phyloP scores from a whole-genome alignment of 2,113 vertebrate genomes.

The Thermophis baileyi region DNA sequence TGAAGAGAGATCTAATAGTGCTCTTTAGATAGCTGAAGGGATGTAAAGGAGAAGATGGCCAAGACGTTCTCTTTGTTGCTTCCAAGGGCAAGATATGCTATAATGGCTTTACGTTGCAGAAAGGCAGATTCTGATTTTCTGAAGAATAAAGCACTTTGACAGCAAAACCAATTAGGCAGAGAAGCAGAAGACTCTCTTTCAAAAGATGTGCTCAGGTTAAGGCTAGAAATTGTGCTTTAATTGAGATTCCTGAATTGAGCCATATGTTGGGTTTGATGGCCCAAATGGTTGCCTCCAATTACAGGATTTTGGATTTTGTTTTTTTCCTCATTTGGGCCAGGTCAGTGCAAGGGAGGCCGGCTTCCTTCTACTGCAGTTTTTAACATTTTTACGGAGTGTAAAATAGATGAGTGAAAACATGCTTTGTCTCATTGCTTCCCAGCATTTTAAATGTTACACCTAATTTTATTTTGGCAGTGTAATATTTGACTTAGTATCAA shows the following conservation, averaged over 20 bases:
- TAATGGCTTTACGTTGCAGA: neutral
- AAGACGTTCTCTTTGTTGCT: neutral
- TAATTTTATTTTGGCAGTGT: neutral
- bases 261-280: neutral
- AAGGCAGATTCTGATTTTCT: neutral
- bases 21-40: neutral
- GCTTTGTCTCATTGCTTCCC: neutral
- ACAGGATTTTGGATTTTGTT: neutral
- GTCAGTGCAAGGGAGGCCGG: neutral
- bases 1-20: neutral
- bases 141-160: neutral
- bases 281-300: neutral
- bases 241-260: neutral
- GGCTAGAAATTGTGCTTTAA: neutral
- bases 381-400: neutral
- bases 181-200: neutral
- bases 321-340: neutral
- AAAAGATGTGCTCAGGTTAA: neutral
- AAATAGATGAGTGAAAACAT: neutral
- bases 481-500: neutral
- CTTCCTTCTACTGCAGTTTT: neutral
- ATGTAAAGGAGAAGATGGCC: neutral
- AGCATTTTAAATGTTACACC: neutral
- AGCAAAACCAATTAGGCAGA: neutral
- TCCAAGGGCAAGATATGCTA: neutral